Base-by-base conservation (phyloP, 2,797 vertebrate genomes). In the Rachycentron canadum region DNA sequence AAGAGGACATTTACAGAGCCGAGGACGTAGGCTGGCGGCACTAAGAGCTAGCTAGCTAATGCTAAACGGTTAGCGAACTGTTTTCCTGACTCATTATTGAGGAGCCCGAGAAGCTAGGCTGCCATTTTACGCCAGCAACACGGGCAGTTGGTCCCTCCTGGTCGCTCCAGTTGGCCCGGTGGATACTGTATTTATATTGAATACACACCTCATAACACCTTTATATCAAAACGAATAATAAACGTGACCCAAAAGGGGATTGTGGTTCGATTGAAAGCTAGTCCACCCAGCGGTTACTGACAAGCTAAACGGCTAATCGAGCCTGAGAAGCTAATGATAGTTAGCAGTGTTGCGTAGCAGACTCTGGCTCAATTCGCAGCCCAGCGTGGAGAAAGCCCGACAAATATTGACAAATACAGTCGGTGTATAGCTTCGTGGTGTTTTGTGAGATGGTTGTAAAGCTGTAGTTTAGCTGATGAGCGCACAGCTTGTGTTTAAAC, bases 61-160 rank as follows among this genome's bases (percentile, higher is more conserved):
- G 91, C 88, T 93, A 89, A 83, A 25, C 26, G 50, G 85, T 41
- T 92, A 94, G 89, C 82, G 56, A 59, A 83, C 68, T 91, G 94
- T 95, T 94, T 94, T 89, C 93, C 93, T 95, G 94, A 95, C 92
- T 95, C 94, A 95, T 93, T 93, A 94, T 81, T 87, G 91, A 89
- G 83, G 62, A 75, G 77, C 82, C 36, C 10, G 62, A 81, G 80
- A 79, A 91, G 91, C 88, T 90, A 87, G 90, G 91, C 88, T 92
- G 94, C 94, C 95, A 94, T 95, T 94, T 94, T 95, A 89, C 93
- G 79, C 82, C 88, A 78, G 73, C 73, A 78, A 47, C 79, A 78
- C 76, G 26, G 81, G 17, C 83, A 60, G n/a, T 12, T 57, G 21
- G 30, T 62, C 23, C 23, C 26, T 25, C 9, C 57, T 17, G 45